Percentiles rank a stretch among this genome's conserved stretches.
Conservation (phyloP, 2,797 vertebrate species). For the Rhyacichthys aspro region DNA sequence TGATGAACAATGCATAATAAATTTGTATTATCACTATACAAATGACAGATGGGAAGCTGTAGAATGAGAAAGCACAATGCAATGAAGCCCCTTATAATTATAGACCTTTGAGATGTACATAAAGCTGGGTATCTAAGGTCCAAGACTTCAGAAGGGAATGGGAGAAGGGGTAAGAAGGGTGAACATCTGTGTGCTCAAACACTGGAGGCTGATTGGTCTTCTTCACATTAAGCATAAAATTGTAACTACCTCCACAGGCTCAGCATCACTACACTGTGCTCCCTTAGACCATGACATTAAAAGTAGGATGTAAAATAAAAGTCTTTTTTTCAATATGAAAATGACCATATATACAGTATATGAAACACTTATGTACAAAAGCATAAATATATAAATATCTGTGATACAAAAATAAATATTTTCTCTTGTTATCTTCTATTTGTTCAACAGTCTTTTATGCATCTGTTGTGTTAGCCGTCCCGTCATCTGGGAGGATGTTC, state of each 20-base stretch:
- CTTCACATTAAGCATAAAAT: constrained; percentile 44
- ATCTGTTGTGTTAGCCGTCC: constrained; percentile 60
- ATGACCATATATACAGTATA: constrained; percentile 82
- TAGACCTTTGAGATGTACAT: constrained; percentile 55
- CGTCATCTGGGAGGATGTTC: constrained; percentile 65
- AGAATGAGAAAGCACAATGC: constrained; percentile 30
- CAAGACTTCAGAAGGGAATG: constrained; percentile 47
- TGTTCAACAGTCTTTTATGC: constrained; percentile 69
- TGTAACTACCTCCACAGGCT: constrained; percentile 31
- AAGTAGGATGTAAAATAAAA: constrained; percentile 55
- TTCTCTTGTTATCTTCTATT: constrained; percentile 70
- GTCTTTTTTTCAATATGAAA: constrained; percentile 79
- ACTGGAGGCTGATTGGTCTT: constrained; percentile 33
- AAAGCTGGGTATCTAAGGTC: constrained; percentile 55
- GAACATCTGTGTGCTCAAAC: constrained; percentile 56
- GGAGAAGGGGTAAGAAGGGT: constrained; percentile 25
- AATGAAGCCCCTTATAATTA: constrained; percentile 45
- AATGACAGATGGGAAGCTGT: constrained; percentile 46
- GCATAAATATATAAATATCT: constrained; percentile 99
- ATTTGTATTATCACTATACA: constrained; percentile 78
- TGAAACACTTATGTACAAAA: constrained; percentile 94
- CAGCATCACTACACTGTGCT: constrained; percentile 40
- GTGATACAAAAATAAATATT: constrained; percentile 99
- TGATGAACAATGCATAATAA: constrained; percentile 75
- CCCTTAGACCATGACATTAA: constrained; percentile 53